Evolutionary conservation across 2,888 invertebrate species (phyloP).

Genomic region (Gastrophysa polygoni): DNA sequence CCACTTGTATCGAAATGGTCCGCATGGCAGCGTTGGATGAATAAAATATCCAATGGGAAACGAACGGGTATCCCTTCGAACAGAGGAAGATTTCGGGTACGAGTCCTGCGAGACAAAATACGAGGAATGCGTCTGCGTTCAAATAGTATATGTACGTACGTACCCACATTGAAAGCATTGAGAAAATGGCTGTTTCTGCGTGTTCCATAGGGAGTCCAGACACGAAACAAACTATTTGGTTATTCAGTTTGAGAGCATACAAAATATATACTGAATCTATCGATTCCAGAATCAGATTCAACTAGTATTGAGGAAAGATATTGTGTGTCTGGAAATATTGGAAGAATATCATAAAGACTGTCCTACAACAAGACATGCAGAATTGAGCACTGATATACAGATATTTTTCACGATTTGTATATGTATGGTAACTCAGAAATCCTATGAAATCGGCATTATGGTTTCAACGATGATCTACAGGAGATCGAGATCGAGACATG

Average conservation of each 20-base stretch:
- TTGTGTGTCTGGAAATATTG: too few species aligned
- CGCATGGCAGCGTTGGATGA: conserved; percentile 32
- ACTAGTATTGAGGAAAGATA: too few species aligned
- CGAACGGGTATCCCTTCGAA: conserved; percentile 33
- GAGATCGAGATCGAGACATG: too few species aligned
- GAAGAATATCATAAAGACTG: too few species aligned
- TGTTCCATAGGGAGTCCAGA: background rate
- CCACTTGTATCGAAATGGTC: conserved; percentile 22
- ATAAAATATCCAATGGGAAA: conserved; percentile 35
- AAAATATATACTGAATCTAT: too few species aligned
- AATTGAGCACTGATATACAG: too few species aligned
- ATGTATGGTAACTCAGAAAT: too few species aligned
- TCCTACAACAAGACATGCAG: too few species aligned
- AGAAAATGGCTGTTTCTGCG: background rate
- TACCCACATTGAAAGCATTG: background rate
- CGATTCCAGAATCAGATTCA: too few species aligned
- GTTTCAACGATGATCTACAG: too few species aligned
- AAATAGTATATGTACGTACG: conserved; percentile 31
- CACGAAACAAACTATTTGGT: background rate
- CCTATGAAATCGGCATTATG: too few species aligned
- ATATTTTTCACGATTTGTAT: too few species aligned
- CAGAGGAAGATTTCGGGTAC: conserved; percentile 30
- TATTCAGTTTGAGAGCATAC: background rate
- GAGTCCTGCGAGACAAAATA: conserved; percentile 41
- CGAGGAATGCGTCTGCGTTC: conserved; percentile 42